Evolutionary conservation across 2,113 vertebrate genomes (phyloP).

Genomic region (Pampusana beccarii): DNA sequence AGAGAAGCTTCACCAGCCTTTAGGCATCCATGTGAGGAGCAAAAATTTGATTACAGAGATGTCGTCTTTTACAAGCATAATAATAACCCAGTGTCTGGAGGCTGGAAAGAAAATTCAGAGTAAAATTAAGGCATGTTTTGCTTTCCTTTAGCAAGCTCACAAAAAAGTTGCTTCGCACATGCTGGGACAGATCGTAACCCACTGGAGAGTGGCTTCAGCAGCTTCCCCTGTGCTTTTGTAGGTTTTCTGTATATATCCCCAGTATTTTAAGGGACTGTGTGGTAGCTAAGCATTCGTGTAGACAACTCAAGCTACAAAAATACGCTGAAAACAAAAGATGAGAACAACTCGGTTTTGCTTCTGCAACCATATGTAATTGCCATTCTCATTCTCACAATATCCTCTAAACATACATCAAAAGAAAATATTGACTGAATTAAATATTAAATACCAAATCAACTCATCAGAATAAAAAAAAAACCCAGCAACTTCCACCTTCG

Average conservation of each 20-base stretch:
- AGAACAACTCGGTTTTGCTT: neutral
- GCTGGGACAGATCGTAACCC: neutral
- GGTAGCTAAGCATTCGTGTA: neutral
- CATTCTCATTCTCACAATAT: neutral
- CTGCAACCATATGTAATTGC: neutral
- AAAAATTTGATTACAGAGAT: neutral
- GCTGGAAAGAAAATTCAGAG: neutral
- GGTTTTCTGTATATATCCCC: neutral
- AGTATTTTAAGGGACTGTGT: neutral
- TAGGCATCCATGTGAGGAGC: neutral
- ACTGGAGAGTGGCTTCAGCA: neutral
- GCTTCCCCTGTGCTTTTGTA: neutral
- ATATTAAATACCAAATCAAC: neutral
- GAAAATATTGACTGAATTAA: slow-evolving; percentile 7
- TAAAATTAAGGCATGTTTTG: neutral
- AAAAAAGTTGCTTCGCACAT: neutral
- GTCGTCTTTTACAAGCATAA: neutral
- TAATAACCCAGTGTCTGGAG: neutral
- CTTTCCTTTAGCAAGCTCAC: neutral
- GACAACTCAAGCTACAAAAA: neutral
- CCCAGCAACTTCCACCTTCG: neutral
- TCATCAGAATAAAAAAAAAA: neutral
- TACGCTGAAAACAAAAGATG: neutral
- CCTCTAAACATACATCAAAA: neutral
- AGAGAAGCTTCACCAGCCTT: neutral